Conservation (phyloP, 92 coral and sea anemone species). For the Pocillopora grandis region DNA sequence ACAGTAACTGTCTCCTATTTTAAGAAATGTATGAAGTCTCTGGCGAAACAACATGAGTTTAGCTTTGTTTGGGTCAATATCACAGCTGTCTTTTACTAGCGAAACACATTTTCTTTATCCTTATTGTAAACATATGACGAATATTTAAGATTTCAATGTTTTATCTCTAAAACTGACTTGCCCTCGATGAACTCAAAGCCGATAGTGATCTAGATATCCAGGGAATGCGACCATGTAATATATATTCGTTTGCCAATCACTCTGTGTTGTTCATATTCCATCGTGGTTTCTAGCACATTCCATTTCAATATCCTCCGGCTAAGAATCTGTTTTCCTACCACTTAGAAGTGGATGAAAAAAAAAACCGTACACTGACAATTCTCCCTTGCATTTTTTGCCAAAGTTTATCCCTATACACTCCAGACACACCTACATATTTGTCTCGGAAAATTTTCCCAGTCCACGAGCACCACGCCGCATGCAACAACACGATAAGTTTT, state of each 20-base stretch:
- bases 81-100: background rate
- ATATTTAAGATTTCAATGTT: slow-evolving; percentile 21
- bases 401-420: background rate
- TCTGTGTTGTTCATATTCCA: background rate
- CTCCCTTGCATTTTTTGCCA: background rate
- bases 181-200: slow-evolving; percentile 42
- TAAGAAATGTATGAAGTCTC: background rate
- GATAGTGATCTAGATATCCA: slow-evolving; percentile 51
- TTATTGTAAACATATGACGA: slow-evolving; percentile 40
- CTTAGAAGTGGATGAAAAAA: background rate
- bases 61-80: background rate
- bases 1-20: background rate
- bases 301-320: background rate
- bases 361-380: background rate
- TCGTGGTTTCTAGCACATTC: slow-evolving; percentile 20
- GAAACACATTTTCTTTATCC: background rate
- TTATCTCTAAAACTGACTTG: slow-evolving; percentile 35
- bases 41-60: background rate
- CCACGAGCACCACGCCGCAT: slow-evolving; percentile 1
- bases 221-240: slow-evolving; percentile 51
- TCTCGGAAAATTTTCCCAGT: background rate
- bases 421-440: slow-evolving; percentile 9
- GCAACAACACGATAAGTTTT: slow-evolving; percentile 65
- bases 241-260: slow-evolving; percentile 21
- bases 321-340: slow-evolving; percentile 1